phyloP scores from a whole-genome alignment of 2,888 invertebrate genomes.

The Malachius bipustulatus region DNA sequence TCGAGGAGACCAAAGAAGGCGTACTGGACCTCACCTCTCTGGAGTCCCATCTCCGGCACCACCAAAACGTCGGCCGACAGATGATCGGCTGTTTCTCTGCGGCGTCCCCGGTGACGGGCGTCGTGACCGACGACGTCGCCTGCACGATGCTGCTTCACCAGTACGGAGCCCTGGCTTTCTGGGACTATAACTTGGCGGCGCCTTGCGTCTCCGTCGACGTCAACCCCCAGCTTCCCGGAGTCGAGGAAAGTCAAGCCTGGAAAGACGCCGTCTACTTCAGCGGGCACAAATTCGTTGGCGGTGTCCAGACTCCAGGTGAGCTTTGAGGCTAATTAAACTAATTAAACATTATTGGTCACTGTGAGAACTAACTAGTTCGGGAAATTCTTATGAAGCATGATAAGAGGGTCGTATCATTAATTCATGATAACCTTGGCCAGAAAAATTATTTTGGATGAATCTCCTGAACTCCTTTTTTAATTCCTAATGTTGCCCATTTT shows the following conservation, averaged over 20 bases:
- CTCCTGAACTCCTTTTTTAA: too few relatives aligned
- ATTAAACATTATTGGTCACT: too few relatives aligned
- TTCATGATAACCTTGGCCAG: too few relatives aligned
- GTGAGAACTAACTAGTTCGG: too few relatives aligned
- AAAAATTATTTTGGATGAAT: too few relatives aligned
- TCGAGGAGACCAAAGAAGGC: slow-evolving; percentile 68
- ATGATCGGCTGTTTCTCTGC: slow-evolving; percentile 79
- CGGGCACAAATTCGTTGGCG: slow-evolving; percentile 83
- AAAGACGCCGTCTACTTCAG: slow-evolving; percentile 86
- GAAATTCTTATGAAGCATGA: too few relatives aligned
- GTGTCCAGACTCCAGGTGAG: slow-evolving; percentile 69
- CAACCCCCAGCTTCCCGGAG: slow-evolving; percentile 65
- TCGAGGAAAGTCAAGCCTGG: slow-evolving; percentile 55
- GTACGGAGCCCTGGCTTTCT: slow-evolving; percentile 73
- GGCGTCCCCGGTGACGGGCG: slow-evolving; percentile 80
- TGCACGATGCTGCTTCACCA: slow-evolving; percentile 71
- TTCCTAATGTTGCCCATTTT: too few relatives aligned
- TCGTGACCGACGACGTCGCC: slow-evolving; percentile 70
- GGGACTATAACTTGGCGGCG: slow-evolving; percentile 82
- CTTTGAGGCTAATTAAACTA: too few relatives aligned
- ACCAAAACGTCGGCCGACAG: slow-evolving; percentile 48
- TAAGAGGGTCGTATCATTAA: too few relatives aligned
- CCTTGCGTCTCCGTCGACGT: slow-evolving; percentile 71
- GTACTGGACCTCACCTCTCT: slow-evolving; percentile 66
- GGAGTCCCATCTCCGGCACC: slow-evolving; percentile 54